Evolutionary conservation across 2,113 vertebrate genomes (phyloP), one percentile per base, ranked within the genome.

Genomic region (Rhabdornis inornatus): DNA sequence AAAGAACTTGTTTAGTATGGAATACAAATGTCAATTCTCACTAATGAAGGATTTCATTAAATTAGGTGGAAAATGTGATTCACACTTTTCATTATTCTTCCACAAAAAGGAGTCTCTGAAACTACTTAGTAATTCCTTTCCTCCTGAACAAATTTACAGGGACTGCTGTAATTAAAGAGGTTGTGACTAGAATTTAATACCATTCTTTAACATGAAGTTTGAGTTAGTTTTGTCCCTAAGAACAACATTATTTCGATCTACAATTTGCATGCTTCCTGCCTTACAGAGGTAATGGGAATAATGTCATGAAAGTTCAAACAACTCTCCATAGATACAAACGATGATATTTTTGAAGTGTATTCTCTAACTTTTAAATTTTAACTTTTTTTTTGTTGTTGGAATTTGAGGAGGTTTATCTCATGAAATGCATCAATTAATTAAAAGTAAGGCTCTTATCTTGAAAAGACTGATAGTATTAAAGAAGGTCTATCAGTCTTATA

Each of bases 41-140:
- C 83, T 94, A 94, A 92, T 61, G 59, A 91, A 82, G 57, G 49
- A 89, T 92, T 96, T 97, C 42, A 72, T 87, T 93, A 92, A 91
- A 92, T 93, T 78, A 81, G n/a, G 40, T n/a, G 52, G 52, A 79
- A 97, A 93, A 53, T 55, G 25, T 60, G 50, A 90, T 74, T 87
- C 78, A 83, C 61, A 49, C 33, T 92, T 95, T 74, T 94, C 70
- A 93, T 92, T 92, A 90, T 90, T 90, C 63, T 47, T 60, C 49
- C 74, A 83, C 65, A 94, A 88, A 89, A 85, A 86, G 60, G 61
- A 96, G 84, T 95, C 90, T 65, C 30, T 60, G 50, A 70, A 94
- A 74, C 37, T 74, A 83, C 44, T 94, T 75, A 91, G 52, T 53
- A 89, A 33, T 28, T 70, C 39, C 24, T 87, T 87, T 82, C 74